phyloP scores from a whole-genome alignment of 2,113 vertebrate genomes.

The Dicaeum eximium region DNA sequence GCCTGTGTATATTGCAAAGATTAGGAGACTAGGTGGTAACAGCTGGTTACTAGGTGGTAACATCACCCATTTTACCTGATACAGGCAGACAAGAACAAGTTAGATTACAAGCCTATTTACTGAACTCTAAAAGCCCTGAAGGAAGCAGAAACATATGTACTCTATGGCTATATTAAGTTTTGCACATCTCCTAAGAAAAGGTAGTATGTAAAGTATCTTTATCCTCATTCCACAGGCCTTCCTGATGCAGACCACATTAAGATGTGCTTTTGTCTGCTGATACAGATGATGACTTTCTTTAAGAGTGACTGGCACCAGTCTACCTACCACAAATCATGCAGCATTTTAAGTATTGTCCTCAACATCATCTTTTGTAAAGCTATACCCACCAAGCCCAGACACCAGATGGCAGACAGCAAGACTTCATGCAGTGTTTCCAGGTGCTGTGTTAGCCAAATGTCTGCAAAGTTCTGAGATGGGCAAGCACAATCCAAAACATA shows the following conservation, averaged over 20 bases:
- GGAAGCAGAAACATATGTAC: not conserved
- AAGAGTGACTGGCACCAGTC: not conserved
- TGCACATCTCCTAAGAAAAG: not conserved
- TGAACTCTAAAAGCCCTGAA: not conserved
- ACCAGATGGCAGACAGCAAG: not conserved
- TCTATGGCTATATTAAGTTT: not conserved
- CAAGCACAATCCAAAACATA: slow-evolving; percentile 45
- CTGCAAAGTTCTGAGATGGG: not conserved
- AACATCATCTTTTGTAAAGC: not conserved
- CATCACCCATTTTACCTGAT: not conserved
- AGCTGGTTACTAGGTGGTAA: not conserved
- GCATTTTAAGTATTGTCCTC: not conserved
- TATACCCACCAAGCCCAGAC: not conserved
- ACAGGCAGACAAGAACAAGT: not conserved
- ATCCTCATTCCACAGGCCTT: not conserved
- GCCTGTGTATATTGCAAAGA: not conserved
- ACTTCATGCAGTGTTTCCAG: not conserved
- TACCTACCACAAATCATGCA: not conserved
- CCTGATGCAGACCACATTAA: not conserved
- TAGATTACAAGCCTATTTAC: not conserved
- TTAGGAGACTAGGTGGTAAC: not conserved
- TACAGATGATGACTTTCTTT: not conserved
- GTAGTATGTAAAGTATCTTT: not conserved
- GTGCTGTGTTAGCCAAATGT: not conserved
- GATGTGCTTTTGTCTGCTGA: not conserved